Percentiles rank a stretch among this genome's conserved stretches.
Evolutionary conservation across 2,797 vertebrate genomes (phyloP).

Genomic region (Gadopsis marmoratus): DNA sequence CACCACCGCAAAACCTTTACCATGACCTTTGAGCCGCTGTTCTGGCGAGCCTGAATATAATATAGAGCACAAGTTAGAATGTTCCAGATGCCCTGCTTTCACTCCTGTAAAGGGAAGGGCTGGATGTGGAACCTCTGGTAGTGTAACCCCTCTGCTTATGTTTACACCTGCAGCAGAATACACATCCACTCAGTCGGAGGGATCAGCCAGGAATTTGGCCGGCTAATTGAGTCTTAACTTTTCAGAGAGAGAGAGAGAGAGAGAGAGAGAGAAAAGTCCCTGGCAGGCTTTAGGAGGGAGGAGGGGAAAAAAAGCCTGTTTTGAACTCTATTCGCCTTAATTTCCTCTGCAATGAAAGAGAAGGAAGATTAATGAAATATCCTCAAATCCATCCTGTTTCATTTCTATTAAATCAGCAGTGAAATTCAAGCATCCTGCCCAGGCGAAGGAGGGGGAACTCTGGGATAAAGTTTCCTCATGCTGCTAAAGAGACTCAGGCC

Average conservation of each 20-base stretch:
- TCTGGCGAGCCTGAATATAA: not conserved
- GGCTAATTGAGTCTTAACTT: conserved; percentile 92
- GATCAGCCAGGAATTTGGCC: conserved; percentile 92
- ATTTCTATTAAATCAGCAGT: conserved; percentile 98
- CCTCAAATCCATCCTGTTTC: conserved; percentile 98
- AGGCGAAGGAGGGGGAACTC: conserved; percentile 64
- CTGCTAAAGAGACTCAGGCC: conserved; percentile 71
- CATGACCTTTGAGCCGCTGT: not conserved
- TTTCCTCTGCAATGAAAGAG: conserved; percentile 96
- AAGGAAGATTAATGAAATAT: conserved; percentile 99
- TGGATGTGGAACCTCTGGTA: conserved; percentile 22
- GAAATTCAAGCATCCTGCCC: conserved; percentile 91
- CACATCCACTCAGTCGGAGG: conserved; percentile 84
- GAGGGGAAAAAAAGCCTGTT: conserved; percentile 10
- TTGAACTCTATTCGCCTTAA: conserved; percentile 90
- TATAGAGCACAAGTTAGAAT: not conserved
- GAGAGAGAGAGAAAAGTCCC: conserved; percentile 81
- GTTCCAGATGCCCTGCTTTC: not conserved
- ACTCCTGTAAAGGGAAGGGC: not conserved
- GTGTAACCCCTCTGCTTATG: conserved; percentile 48
- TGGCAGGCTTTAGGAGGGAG: conserved; percentile 86
- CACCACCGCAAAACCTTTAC: not conserved
- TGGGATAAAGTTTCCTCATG: conserved; percentile 89
- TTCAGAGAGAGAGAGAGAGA: conserved; percentile 86
- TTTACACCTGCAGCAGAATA: conserved; percentile 77